Base-by-base conservation (phyloP, 2,113 vertebrate genomes). In the Hippocampus abdominalis region DNA sequence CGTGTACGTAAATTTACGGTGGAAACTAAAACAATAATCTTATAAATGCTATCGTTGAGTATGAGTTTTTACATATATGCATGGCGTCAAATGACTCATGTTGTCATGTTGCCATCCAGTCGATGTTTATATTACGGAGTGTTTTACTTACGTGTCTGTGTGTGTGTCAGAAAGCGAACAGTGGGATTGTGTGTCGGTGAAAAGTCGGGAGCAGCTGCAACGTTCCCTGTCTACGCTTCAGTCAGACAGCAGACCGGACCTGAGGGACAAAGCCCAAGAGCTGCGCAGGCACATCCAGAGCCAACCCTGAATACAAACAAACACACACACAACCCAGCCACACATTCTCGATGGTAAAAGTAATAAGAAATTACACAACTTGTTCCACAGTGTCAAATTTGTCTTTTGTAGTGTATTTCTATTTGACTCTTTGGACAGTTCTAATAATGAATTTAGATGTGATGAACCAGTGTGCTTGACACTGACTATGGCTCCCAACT, bases 251-350 rank as follows among this genome's bases (percentile, higher is more conserved):
- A 93, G 95, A 74, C 93, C 95, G 0, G 96, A 98, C 64, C 91
- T 99, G 57, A 94, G 91, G 71, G 96, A 98, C 59, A 98, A 94
- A 72, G 96, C 96, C 5, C 93, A 93, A 69, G 85, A 93, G 74
- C 90, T 99, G 77, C 95, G 96, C 87, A 94, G 94, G 74, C 94
- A 92, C 85, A 94, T 98, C 76, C 91, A 93, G 83, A 91, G 88
- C 68, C 91, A 91, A 64, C 91, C 90, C 25, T 93, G 78, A 92
- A 29, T 53, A 51, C 39, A 65, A 51, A 20, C 20, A 15, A 8
- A 20, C 13, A 23, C 56, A 57, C 66, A 46, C 46, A 49, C 7
- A 18, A 7, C 42, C 46, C 59, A 65, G 23, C 56, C 39, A 53
- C 44, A 65, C 60, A 42, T 32, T 46, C 21, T 23, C 44, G 21